A percentile compares a stretch with the other conserved stretches of the same genome.
Conservation (phyloP, 2,888 invertebrate species). For the Drosophila subquinaria region DNA sequence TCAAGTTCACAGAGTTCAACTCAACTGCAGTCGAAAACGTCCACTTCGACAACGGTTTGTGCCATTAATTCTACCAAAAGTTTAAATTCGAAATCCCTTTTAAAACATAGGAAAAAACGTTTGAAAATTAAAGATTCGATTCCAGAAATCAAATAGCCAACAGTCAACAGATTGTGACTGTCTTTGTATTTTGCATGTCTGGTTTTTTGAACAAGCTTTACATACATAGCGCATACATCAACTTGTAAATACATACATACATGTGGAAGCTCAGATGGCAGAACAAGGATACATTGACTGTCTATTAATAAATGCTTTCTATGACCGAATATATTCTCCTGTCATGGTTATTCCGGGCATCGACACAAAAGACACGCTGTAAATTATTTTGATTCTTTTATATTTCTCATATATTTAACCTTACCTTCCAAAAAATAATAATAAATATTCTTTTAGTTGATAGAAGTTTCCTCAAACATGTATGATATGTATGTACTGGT, state of each 20-base stretch:
- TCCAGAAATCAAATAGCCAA: neutral
- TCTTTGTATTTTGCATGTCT: neutral
- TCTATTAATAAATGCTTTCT: neutral
- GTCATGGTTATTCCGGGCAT: too few relatives aligned
- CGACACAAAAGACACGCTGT: too few relatives aligned
- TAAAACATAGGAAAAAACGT: neutral
- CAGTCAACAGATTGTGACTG: conserved; percentile 10
- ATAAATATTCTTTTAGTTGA: too few relatives aligned
- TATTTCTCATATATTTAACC: too few relatives aligned
- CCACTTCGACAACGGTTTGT: conserved; percentile 24
- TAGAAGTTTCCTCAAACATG: neutral
- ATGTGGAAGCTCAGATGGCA: neutral
- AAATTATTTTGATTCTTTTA: too few relatives aligned
- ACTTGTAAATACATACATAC: neutral
- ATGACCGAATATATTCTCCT: too few relatives aligned
- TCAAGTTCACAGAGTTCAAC: conserved; percentile 6
- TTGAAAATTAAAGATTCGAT: neutral
- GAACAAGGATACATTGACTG: too few relatives aligned
- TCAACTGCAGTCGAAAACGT: conserved; percentile 13
- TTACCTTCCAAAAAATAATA: too few relatives aligned
- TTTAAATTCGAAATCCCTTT: conserved; percentile 6
- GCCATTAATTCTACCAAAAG: neutral
- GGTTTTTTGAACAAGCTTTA: neutral
- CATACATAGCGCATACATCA: neutral
- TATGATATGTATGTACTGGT: neutral